Base-by-base conservation (phyloP, 2,797 vertebrate species). In the Pseudochromis fuscus region DNA sequence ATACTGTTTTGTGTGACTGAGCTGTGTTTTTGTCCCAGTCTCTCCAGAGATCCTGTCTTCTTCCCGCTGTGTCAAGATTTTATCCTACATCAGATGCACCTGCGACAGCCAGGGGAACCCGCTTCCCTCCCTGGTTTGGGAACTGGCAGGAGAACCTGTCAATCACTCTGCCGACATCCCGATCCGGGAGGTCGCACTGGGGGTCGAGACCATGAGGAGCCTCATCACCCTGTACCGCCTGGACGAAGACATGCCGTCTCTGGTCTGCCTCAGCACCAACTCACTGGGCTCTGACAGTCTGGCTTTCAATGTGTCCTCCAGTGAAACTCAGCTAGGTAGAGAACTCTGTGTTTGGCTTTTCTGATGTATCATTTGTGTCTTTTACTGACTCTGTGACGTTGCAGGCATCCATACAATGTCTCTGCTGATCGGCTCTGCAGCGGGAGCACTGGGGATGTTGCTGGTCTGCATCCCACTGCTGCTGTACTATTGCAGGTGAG, bases 61-160 rank as follows among this genome's bases (percentile, higher is more conserved):
- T 10, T 92, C 90, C 11, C 65, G 35, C 69, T 94, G 92, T 19
- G 62, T 81, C 63, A 81, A 48, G 59, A 63, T 79, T 61, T 57
- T 68, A 46, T 79, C 82, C 21, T 40, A 52, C 44, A 71, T 88
- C 0, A 59, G 60, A 37, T 94, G 93, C 45, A 61, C 74, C 70
- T 94, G 94, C 25, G 72, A 91, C 64, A 91, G 86, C 81, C 80
- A 77, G 46, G 92, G 90, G 30, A 92, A 93, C 85, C 94, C 94
- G 0, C 23, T 19, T n/a, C 93, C 94, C 25, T 83, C 65, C 5
- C 46, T 93, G 58, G 16, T 77, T 53, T 94, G 93, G 93, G 77
- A 78, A 71, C 33, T 92, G 75, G 84, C 83, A 9, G 89, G 89
- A 11, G 71, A 88, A 28, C 52, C 40, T 25, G 75, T 92, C 64